phyloP scores from a whole-genome alignment of 2,797 vertebrate genomes.

The Hipposideros larvatus region DNA sequence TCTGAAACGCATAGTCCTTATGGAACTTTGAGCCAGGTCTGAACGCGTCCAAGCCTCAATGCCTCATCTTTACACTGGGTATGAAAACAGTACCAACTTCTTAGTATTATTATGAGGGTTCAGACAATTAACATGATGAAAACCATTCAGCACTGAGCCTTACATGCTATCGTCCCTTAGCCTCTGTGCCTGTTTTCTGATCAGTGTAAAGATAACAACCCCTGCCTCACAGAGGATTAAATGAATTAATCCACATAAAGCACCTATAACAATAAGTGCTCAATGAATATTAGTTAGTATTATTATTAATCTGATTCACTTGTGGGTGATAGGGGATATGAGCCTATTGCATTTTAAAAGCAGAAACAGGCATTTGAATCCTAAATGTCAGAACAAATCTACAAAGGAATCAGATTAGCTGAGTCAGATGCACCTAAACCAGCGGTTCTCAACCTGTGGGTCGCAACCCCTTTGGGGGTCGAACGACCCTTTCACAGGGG shows the following conservation, averaged over 20 bases:
- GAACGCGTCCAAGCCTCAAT: background rate
- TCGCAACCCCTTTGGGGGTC: too few species aligned
- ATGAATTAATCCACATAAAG: background rate
- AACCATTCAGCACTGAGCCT: background rate
- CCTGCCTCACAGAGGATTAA: background rate
- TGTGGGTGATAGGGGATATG: background rate
- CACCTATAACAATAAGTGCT: background rate
- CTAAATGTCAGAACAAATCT: conserved; percentile 12
- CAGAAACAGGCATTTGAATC: background rate
- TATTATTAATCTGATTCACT: background rate
- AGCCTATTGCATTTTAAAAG: background rate
- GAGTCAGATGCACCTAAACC: background rate
- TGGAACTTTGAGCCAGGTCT: background rate
- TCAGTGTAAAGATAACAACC: background rate
- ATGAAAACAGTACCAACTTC: background rate
- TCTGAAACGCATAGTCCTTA: background rate
- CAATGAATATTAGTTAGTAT: background rate
- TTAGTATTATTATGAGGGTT: background rate
- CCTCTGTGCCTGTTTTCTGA: background rate
- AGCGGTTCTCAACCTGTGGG: background rate
- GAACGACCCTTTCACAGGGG: too few species aligned
- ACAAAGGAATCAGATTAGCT: background rate
- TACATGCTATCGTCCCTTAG: background rate
- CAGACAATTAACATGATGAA: background rate
- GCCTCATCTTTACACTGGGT: background rate